These are phyloP conservation scores for Gymnogyps californianus DNA, from an alignment of 2,113 vertebrate genomes.

Conservation along the genomic window DNA sequence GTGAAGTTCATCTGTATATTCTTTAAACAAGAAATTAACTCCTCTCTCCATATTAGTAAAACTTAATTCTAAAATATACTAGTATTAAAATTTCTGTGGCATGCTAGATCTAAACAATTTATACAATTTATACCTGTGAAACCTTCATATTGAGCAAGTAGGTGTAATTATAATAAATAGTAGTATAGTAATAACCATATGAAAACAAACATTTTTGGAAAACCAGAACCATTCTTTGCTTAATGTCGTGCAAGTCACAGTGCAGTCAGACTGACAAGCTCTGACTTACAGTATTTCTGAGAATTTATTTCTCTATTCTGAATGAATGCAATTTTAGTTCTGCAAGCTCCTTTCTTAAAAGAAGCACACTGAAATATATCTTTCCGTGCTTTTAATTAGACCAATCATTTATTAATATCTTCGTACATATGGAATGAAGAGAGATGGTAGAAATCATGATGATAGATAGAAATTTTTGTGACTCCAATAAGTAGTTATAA, in stretches of 20 bases:
- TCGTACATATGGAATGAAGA: neutral
- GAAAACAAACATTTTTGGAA: neutral
- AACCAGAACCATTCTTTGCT: neutral
- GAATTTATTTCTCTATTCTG: neutral
- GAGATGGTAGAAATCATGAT: neutral
- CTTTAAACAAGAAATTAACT: neutral
- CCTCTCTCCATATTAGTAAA: neutral
- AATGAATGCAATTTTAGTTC: neutral
- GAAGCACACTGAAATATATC: neutral
- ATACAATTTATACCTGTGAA: neutral
- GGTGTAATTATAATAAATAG: neutral
- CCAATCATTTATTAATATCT: neutral
- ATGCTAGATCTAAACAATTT: neutral
- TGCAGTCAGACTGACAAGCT: neutral
- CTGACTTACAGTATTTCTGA: neutral
- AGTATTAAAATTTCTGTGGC: neutral
- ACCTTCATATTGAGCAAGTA: neutral
- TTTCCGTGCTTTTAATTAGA: neutral
- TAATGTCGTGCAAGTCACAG: rapidly evolving
- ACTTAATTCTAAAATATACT: neutral
- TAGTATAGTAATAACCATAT: neutral
- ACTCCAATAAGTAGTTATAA: neutral
- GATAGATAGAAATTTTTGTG: neutral
- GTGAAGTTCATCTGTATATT: neutral
- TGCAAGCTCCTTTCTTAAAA: neutral